Base-by-base conservation (phyloP, 2,888 invertebrate species). In the Seira ritae region DNA sequence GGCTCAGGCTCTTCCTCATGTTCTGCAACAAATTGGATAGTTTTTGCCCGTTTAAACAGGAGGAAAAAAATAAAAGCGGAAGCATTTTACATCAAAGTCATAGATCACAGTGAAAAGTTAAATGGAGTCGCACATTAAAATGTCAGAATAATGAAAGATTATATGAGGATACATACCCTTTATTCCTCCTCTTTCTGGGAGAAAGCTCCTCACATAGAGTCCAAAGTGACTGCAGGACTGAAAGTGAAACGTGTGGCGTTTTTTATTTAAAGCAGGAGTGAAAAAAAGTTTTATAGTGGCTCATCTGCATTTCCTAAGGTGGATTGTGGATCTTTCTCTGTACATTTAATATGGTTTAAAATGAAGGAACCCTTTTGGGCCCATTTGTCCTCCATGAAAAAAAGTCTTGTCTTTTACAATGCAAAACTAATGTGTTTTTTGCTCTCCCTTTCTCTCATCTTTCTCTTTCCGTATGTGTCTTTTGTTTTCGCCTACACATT, bases 41-140 rank as follows among this genome's bases (percentile, higher is more conserved):
- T 42, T 42, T 42, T n/a, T n/a, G n/a, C n/a, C n/a, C n/a, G 42
- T 42, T 42, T 42, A 42, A 42, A 12, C 42, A 42, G 42, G 42
- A 4, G 42, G 42, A 12, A 42, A 42, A 42, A 42, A 42, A 42
- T 42, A 42, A 42, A 42, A 42, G 42, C 42, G 12, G 12, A 42
- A 42, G 12, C 42, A 42, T 42, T 42, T 23, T 20, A 50, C 71
- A 71, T 71, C 42, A 71, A 71, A 71, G 55, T 71, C 71, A 55
- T 71, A 71, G 71, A 71, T 71, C 71, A 71, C 50, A 46, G 71
- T 8, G 50, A 71, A 71, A 55, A 71, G 31, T 71, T 71, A 71
- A 55, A 71, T 22, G 31, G 71, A 71, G 71, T 46, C 12, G 22
- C 71, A 42, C 71, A 71, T 71, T 71, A 71, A 71, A 71, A 20